Conservation (phyloP, 2,113 vertebrate species). For the Dicrurus megarhynchus region DNA sequence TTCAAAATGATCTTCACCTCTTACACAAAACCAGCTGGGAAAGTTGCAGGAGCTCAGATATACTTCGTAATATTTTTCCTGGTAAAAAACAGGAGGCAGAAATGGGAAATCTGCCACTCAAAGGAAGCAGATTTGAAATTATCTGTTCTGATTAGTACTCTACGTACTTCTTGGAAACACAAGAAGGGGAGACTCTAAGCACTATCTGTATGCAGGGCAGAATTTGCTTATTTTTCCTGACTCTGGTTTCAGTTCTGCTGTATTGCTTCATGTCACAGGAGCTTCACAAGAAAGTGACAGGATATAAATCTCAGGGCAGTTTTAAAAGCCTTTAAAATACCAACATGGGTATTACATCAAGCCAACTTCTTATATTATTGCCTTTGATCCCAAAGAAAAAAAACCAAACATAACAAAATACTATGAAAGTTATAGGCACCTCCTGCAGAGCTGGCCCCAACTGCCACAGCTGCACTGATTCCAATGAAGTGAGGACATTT, state of each 20-base stretch:
- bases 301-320: constrained; percentile 6
- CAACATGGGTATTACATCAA: background rate
- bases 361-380: background rate
- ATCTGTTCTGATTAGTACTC: constrained; percentile 4
- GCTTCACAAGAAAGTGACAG: background rate
- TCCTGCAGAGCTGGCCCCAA: background rate
- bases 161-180: background rate
- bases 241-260: background rate
- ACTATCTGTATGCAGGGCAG: background rate
- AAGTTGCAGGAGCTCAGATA: background rate
- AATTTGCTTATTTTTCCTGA: background rate
- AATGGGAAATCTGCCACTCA: constrained; percentile 15
- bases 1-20: background rate
- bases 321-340: constrained; percentile 42
- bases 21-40: background rate
- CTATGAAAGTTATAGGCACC: background rate
- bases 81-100: background rate
- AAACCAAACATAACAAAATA: background rate
- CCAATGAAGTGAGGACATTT: background rate
- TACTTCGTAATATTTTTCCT: background rate
- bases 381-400: background rate
- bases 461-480: background rate
- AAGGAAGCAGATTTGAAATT: constrained; percentile 3
- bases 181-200: background rate
- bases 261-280: background rate